Evolutionary conservation across 2,888 invertebrate species (phyloP).

Genomic region (Spilarctia lutea): DNA sequence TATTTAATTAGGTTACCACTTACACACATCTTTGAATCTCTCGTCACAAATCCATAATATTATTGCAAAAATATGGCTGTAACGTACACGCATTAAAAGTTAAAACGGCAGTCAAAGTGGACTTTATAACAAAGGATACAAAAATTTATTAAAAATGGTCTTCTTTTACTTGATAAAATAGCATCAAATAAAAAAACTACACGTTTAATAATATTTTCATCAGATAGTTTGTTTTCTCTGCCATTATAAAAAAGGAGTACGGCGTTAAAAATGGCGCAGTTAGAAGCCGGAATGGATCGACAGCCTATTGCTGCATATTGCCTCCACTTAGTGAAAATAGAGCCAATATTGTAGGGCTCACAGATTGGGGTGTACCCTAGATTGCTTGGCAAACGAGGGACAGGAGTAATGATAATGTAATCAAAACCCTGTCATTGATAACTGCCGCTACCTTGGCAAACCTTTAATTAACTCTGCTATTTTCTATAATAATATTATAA

Average conservation of each 20-base stretch:
- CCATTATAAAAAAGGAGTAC: not conserved
- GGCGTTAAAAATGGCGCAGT: not conserved
- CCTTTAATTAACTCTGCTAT: not conserved
- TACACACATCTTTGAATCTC: too few species aligned
- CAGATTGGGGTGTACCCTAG: not conserved
- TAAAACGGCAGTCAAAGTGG: too few species aligned
- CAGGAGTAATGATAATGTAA: not conserved
- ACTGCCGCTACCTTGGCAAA: not conserved
- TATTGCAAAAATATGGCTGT: too few species aligned
- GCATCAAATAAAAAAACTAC: not conserved
- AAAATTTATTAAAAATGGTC: not conserved
- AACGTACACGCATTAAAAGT: too few species aligned
- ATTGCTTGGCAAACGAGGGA: not conserved
- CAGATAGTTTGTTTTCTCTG: not conserved
- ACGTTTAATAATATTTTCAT: not conserved
- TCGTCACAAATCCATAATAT: too few species aligned
- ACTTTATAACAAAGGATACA: too few species aligned
- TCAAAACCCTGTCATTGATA: not conserved
- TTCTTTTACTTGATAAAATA: not conserved
- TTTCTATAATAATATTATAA: too few species aligned
- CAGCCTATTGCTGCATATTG: conserved; percentile 1
- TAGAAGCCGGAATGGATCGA: not conserved
- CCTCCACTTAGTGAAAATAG: conserved; percentile 4
- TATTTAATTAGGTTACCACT: too few species aligned
- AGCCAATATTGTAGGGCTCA: not conserved